Evolutionary conservation across 2,113 vertebrate species (phyloP).

Genomic region (Coptodon bakossiorum): DNA sequence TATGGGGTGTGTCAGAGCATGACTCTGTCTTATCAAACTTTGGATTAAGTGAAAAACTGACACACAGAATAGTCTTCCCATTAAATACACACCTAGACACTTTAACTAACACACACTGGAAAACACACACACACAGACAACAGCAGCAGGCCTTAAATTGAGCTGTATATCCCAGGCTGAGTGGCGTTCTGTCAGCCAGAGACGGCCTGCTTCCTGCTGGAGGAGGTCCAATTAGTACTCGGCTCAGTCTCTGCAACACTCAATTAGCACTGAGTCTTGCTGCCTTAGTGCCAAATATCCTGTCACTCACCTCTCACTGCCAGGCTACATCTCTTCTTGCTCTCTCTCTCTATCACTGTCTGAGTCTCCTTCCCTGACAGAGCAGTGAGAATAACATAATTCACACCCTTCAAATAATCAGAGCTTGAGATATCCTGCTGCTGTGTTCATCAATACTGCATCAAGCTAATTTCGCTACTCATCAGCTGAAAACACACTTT

Average conservation of each 20-base stretch:
- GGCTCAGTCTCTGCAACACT: conserved; percentile 43
- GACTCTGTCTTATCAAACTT: background rate
- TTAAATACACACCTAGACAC: background rate
- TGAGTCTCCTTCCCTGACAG: conserved; percentile 2
- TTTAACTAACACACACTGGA: background rate
- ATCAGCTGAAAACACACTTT: conserved; percentile 40
- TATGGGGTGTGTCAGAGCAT: background rate
- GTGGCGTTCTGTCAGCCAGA: conserved; percentile 44
- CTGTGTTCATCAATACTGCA: conserved; percentile 51
- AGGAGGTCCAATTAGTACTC: conserved; percentile 52
- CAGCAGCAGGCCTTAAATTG: conserved; percentile 36
- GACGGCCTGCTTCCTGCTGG: conserved; percentile 36
- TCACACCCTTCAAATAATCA: conserved; percentile 50
- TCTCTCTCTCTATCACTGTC: conserved; percentile 11
- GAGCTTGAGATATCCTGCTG: conserved; percentile 39
- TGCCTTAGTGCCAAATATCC: conserved; percentile 58
- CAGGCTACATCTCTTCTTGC: conserved; percentile 27
- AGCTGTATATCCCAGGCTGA: conserved; percentile 33
- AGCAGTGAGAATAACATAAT: conserved; percentile 31
- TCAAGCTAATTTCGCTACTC: conserved; percentile 47
- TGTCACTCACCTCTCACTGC: conserved; percentile 74
- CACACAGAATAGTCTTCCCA: background rate
- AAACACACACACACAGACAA: background rate
- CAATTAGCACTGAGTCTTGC: conserved; percentile 50
- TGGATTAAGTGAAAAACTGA: conserved; percentile 3